phyloP scores from a whole-genome alignment of 1,140 invertebrate genomes.

The Heliothis subflexa region DNA sequence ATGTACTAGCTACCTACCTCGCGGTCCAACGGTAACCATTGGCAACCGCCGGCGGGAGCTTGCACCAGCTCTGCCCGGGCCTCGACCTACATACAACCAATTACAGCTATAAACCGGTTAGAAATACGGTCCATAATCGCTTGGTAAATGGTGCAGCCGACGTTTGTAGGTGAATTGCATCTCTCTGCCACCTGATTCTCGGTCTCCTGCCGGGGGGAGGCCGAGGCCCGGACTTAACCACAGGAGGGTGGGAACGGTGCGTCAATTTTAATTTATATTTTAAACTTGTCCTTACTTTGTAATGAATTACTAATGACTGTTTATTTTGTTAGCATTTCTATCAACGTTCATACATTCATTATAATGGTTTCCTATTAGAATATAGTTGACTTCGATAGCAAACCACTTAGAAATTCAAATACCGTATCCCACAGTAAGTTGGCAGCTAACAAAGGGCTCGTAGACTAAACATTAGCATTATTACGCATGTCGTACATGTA shows the following conservation, averaged over 20 bases:
- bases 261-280: slow-evolving; percentile 3
- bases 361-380: neutral
- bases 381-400: neutral
- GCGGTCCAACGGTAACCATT: slow-evolving; percentile 58
- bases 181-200: slow-evolving; percentile 56
- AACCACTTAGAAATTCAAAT: slow-evolving; percentile 25
- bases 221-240: slow-evolving; percentile 40
- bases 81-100: slow-evolving; percentile 40
- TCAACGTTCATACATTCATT: neutral
- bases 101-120: slow-evolving; percentile 40
- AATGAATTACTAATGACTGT: neutral
- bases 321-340: neutral
- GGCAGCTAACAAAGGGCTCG: neutral
- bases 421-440: neutral
- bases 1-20: slow-evolving; percentile 30
- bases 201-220: slow-evolving; percentile 47
- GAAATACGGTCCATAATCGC: slow-evolving; percentile 53
- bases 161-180: slow-evolving; percentile 60
- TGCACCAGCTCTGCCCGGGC: slow-evolving; percentile 52
- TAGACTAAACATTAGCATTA: slow-evolving; percentile 18
- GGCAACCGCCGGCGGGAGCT: slow-evolving; percentile 54
- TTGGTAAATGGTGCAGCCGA: slow-evolving; percentile 36
- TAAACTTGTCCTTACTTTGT: neutral
- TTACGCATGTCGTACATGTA: slow-evolving; percentile 29
- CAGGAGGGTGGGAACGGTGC: neutral